Evolutionary conservation across 2,888 invertebrate genomes (phyloP), one percentile per base, ranked within the genome.

Genomic region (Encarsia formosa): DNA sequence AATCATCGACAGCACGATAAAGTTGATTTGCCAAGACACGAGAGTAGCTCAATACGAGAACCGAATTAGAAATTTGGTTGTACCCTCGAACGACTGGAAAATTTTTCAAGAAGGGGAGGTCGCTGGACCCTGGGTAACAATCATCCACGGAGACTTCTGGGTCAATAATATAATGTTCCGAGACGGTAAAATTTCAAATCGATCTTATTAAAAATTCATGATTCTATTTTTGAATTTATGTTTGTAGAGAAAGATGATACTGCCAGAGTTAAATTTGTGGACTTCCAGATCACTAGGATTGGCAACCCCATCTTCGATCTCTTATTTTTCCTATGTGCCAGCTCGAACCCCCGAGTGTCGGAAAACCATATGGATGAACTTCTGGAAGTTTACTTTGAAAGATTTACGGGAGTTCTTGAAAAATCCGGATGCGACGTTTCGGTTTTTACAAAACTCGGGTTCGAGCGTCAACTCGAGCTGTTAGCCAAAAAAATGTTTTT

Each of bases 121-220:
- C 2, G 31, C 34, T 4, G 29, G 51, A 22, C 43, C 46, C 3
- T 55, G 54, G 54, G 50, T 51, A 2, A 49, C 52, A 22, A 23
- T 46, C 3, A 34, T 41, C 1, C 56, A 56, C 32, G 18, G 20
- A 16, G 54, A 83, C 64, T 76, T 80, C 47, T 83, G 83, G 83
- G 76, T 78, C 11, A 83, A 82, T 62, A 83, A 83, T 57, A 74
- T 81, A 1, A 77, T 83, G 77, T 68, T 82, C 13, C 69, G 75
- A 50, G 73, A 74, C 42, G 75, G 80, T 66, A 23, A 37, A n/a
- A n/a, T n/a, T n/a, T n/a, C n/a, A n/a, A n/a, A n/a, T n/a, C n/a
- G n/a, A n/a, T n/a, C n/a, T n/a, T n/a, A n/a, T n/a, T n/a, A n/a
- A n/a, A n/a, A n/a, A n/a, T n/a, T n/a, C n/a, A n/a, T n/a, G n/a